phyloP scores from a whole-genome alignment of 2,113 vertebrate species.

The Tautogolabrus adspersus region DNA sequence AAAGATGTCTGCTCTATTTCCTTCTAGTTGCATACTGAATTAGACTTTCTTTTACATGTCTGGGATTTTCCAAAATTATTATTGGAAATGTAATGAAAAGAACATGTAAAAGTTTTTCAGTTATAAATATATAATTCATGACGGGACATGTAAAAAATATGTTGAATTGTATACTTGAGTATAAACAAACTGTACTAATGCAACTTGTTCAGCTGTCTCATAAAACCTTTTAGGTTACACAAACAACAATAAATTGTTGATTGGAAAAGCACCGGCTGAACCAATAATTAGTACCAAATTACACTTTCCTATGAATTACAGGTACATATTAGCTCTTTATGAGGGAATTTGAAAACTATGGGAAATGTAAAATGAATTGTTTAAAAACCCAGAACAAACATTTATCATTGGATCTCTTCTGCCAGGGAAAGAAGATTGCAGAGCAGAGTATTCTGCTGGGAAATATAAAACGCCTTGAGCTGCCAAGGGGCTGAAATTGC shows the following conservation, averaged over 20 bases:
- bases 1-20: too few relatives aligned
- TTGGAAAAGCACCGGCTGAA: background rate
- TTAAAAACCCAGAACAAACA: background rate
- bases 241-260: background rate
- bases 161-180: background rate
- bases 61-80: too few relatives aligned
- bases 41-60: too few relatives aligned
- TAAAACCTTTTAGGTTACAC: background rate
- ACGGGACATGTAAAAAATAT: background rate
- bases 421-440: background rate
- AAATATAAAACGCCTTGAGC: slow-evolving; percentile 37
- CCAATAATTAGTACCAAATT: background rate
- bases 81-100: too few relatives aligned
- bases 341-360: background rate
- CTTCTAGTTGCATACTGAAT: too few relatives aligned
- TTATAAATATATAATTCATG: background rate
- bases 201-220: background rate
- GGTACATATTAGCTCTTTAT: background rate
- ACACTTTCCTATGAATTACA: background rate
- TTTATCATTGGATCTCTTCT: background rate
- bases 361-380: background rate
- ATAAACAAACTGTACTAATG: background rate
- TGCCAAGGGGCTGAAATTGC: slow-evolving; percentile 28
- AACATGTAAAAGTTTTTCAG: too few relatives aligned
- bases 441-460: background rate